phyloP scores from a whole-genome alignment of 2,113 vertebrate genomes.

The Oceanodroma tethys region DNA sequence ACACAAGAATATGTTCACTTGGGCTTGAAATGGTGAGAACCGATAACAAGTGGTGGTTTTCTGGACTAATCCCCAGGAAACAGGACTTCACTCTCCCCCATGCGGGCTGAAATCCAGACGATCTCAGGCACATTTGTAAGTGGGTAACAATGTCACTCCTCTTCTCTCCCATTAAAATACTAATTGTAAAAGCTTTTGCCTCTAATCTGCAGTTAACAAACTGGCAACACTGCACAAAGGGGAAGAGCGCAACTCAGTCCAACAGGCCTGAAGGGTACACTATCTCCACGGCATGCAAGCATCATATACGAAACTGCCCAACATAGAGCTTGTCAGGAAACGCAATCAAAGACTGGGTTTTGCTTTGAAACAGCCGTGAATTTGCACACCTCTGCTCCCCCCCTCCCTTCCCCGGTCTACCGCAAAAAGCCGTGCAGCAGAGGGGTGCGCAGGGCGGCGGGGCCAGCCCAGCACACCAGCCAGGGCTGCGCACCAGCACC shows the following conservation, averaged over 20 bases:
- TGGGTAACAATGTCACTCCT: background rate
- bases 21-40: background rate
- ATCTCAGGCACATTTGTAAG: conserved; percentile 19
- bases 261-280: background rate
- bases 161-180: conserved; percentile 24
- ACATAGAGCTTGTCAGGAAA: background rate
- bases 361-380: background rate
- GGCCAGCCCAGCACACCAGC: background rate
- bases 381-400: background rate
- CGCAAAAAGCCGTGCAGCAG: background rate
- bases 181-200: conserved; percentile 29
- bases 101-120: background rate
- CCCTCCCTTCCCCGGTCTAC: accelerated
- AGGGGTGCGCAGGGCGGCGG: background rate
- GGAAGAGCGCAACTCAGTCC: background rate
- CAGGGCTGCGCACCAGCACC: background rate
- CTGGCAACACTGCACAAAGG: background rate
- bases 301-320: background rate
- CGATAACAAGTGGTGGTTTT: background rate
- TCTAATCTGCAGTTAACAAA: conserved; percentile 30
- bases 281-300: background rate
- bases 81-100: background rate
- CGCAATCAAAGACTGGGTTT: background rate
- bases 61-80: conserved; percentile 14
- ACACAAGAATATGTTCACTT: background rate